Evolutionary conservation across 2,113 vertebrate species (phyloP), one percentile per base, ranked within the genome.

Genomic region (Oostethus manadensis): DNA sequence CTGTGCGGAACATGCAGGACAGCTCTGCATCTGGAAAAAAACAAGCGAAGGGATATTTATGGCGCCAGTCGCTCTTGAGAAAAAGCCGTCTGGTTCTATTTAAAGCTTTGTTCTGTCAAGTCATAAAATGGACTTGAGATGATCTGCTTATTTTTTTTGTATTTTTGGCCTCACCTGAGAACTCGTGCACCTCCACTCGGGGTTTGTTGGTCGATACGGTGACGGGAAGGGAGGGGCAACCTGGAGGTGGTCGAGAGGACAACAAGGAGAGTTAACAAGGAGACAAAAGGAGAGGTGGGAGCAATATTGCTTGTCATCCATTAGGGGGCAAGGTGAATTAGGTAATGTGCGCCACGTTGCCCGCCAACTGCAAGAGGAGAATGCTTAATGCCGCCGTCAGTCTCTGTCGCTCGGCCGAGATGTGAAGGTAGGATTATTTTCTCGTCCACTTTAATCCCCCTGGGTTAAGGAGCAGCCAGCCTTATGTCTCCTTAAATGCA

Each of bases 1-100:
- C 91, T 18, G 92, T 89, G 64, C 62, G 88, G 71, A 91, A 93
- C 59, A 79, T 84, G 85, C 97, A 99, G 57, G 90, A 90, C 80
- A 98, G 92, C 68, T 84, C 86, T 0, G 89, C 92, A 15, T 93
- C 96, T 98, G 74, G 21, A 54, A 44, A 7, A 17, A 58, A 0
- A 49, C 1, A 56, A 61, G 40, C 35, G 11, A 57, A 61, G 65
- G 80, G 73, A 61, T 72, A 79, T 77, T 72, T 71, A 64, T 64
- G 53, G 56, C 51, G 4, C 5, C 33, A 38, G 53, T 55, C 33
- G 8, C 33, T 14, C n/a, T 18, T 20, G 5, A 54, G 17, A 40
- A 65, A 61, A 64, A 74, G 40, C 29, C 29, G 14, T 56, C 46
- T 23, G 10, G 38, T 15, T 56, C 70, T 82, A 72, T 86, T 73